Base-by-base conservation (phyloP, 2,888 invertebrate genomes). In the Acanthococcus lagerstroemiae region DNA sequence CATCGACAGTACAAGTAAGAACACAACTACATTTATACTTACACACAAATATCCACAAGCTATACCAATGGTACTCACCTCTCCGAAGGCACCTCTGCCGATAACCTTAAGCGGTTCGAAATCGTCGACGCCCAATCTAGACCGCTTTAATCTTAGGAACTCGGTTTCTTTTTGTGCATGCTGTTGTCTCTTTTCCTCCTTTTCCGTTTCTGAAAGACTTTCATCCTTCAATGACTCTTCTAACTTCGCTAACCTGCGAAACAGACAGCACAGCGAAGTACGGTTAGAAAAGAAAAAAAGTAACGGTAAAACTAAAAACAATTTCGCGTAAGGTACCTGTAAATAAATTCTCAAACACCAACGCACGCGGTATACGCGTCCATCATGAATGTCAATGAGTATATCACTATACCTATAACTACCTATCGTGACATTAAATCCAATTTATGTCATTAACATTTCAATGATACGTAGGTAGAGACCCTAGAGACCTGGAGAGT, bases 111-210 rank as follows among this genome's bases (percentile, higher is more conserved):
- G 82, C 15, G 97, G 94, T 77, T 96, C 96, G 76, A 99, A 99
- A 79, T 99, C 97, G 78, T 95, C 94, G 25, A 97, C 96, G 54
- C 95, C 95, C 56, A 99, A 84, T 70, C 96, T 84, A 57, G 95
- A 93, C 70, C 97, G 82, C 78, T 97, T 97, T 72, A 97, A 83
- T 72, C 97, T 84, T 70, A 99, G 84, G 78, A 96, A 99, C 79
- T 99, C 97, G 15, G 97, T 97, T 79, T 99, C 99, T 77, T 97
- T 97, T 76, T 93, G 89, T 68, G 96, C 95, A 81, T 99, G 97
- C 74, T 94, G 93, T 74, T 88, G 84, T 71, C 97, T 83, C 76
- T 91, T 90, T 77, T 93, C 95, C 75, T 90, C 90, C 77, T 93
- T 94, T 78, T 96, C 95, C 74, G 90, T 88, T 76, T 95, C 95